Percentiles rank a stretch among this genome's conserved stretches.
Evolutionary conservation across 2,113 vertebrate species (phyloP).

Genomic region (Cisticola juncidis): DNA sequence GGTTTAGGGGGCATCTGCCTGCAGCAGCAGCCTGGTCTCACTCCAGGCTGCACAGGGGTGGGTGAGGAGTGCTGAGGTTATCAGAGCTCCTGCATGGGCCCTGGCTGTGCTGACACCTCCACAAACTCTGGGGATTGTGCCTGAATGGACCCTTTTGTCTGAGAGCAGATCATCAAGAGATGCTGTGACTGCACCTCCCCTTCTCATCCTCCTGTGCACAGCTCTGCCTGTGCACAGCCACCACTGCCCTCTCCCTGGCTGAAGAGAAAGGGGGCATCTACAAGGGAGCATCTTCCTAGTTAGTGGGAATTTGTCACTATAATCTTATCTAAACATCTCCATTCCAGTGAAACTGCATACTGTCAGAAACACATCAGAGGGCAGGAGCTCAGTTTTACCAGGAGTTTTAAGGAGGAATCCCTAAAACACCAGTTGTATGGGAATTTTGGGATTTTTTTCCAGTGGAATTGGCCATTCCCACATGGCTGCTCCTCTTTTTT

Average conservation of each 20-base stretch:
- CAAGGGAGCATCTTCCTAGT: not conserved
- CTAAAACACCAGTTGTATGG: not conserved
- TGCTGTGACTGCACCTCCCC: not conserved
- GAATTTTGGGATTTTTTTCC: not conserved
- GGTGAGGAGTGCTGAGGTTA: not conserved
- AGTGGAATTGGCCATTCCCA: fast-evolving
- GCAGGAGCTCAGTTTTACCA: not conserved
- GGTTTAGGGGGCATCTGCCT: not conserved
- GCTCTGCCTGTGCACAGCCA: not conserved
- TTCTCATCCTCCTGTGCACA: not conserved
- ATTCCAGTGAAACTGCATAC: not conserved
- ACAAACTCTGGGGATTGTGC: not conserved
- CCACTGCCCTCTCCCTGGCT: not conserved
- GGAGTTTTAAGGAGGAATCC: not conserved
- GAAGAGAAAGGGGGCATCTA: not conserved
- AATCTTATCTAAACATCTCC: not conserved
- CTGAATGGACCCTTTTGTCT: not conserved
- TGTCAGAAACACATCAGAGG: not conserved
- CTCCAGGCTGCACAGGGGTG: not conserved
- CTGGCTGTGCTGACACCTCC: not conserved
- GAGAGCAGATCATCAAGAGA: not conserved
- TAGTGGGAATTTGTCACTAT: not conserved
- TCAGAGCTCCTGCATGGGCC: not conserved
- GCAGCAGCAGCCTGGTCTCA: not conserved
- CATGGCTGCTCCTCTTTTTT: not conserved